A percentile compares a stretch with the other conserved stretches of the same genome.
Evolutionary conservation across 2,113 vertebrate species (phyloP).

Genomic region (Ibidorhyncha struthersii): DNA sequence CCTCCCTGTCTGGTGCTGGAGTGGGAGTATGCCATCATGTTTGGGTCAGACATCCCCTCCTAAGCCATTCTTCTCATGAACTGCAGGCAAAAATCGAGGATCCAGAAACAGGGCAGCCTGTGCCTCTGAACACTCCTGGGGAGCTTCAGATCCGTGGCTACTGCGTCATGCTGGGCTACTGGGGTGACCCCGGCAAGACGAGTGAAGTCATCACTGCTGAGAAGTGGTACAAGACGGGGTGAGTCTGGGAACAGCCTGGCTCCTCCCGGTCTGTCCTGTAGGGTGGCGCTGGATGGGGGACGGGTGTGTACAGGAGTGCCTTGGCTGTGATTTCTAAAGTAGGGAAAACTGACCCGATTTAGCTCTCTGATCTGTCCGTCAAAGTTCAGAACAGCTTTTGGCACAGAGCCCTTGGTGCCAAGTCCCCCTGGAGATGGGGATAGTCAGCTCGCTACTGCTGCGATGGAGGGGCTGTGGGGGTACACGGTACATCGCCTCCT

Average conservation of each 20-base stretch:
- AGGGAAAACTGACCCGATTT: background rate
- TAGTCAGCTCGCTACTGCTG: background rate
- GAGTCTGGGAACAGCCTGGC: constrained; percentile 54
- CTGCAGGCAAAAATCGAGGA: constrained; percentile 87
- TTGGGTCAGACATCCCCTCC: background rate
- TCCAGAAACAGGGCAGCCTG: constrained; percentile 52
- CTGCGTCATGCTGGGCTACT: constrained; percentile 93
- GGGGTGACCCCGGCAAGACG: constrained; percentile 82
- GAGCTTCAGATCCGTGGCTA: constrained; percentile 90
- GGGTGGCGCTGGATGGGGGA: background rate
- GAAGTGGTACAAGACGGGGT: constrained; percentile 95
- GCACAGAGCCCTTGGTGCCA: background rate
- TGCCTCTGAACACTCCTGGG: constrained; percentile 80
- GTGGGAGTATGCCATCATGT: rapidly evolving
- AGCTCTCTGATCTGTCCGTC: background rate
- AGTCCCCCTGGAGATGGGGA: background rate
- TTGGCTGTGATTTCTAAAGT: background rate
- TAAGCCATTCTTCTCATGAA: background rate
- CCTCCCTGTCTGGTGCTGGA: background rate
- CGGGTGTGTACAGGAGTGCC: background rate
- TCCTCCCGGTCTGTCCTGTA: background rate
- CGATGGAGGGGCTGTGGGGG: background rate
- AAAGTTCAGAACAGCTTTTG: background rate
- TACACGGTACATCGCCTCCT: background rate
- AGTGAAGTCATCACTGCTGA: constrained; percentile 76